Base-by-base conservation (phyloP, 2,113 vertebrate species). In the Aphyosemion australe region DNA sequence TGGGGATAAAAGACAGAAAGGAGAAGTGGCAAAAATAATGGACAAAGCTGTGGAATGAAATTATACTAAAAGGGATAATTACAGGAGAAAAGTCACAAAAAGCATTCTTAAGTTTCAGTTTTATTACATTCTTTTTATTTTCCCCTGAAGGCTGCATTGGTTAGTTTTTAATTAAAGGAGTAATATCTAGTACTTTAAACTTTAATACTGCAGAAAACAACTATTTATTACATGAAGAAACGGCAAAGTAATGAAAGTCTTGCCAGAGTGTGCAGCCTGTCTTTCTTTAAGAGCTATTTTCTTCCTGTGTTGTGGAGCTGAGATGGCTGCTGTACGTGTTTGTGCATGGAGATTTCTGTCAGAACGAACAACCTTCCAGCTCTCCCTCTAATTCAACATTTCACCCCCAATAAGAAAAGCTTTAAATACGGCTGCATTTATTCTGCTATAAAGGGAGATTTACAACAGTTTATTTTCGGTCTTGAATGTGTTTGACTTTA, bases 11-110 rank as follows among this genome's bases (percentile, higher is more conserved):
- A 42, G 39, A 4, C 4, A 11, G 41, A 42, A 42, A 12, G 34
- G 11, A 67, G 39, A 68, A 55, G 59, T 16, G 39, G 43, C 43
- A 58, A 48, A 37, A 50, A 84, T 41, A 46, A 50, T 48, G 65
- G 67, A 76, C 47, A 58, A 73, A 76, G 50, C 12, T 54, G 20
- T 15, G 26, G 26, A 51, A 69, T 67, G 39, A 70, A 70, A 18
- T 58, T 11, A 50, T 34, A 64, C 13, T 37, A 58, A 74, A 48
- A 31, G 56, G 4, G 45, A 26, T 47, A 51, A 34, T 49, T 31
- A 61, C 21, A n/a, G 55, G 48, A 59, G 12, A 66, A 56, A 71
- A 48, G 16, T 26, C 21, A 16, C 4, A 56, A 21, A 41, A 39
- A 13, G 26, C 26, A 26, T 26, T 26, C 26, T 26, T 1, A 26